A percentile compares a stretch with the other conserved stretches of the same genome.
phyloP scores from a whole-genome alignment of 2,113 vertebrate genomes.

The Catharus fuscescens region DNA sequence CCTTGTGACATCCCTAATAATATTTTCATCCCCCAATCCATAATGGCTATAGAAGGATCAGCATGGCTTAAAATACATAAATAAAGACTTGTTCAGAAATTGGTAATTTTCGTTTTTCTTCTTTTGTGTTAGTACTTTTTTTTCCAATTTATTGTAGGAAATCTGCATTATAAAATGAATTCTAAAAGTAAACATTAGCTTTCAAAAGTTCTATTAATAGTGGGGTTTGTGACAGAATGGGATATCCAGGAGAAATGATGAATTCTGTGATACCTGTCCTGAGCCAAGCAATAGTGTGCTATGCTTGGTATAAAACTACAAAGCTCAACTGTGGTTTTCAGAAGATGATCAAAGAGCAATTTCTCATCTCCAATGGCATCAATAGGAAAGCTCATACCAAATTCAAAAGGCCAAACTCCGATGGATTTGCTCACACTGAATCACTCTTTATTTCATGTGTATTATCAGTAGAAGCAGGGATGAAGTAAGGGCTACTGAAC shows the following conservation, averaged over 20 bases:
- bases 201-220: background rate
- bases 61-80: background rate
- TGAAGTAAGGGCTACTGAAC: conserved; percentile 32
- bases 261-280: background rate
- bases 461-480: background rate
- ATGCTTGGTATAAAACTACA: background rate
- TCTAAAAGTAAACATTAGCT: background rate
- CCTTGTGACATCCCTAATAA: background rate
- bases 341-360: conserved; percentile 15
- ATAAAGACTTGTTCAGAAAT: background rate
- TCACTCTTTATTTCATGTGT: background rate
- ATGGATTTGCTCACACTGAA: background rate
- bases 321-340: background rate
- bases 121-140: background rate
- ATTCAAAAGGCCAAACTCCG: conserved; percentile 47
- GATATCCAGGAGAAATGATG: background rate
- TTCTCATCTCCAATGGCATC: background rate
- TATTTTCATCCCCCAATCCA: background rate
- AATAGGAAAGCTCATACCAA: background rate
- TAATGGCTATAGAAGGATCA: background rate
- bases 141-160: background rate
- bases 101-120: background rate
- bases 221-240: background rate
- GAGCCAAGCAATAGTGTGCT: background rate
- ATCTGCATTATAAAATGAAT: background rate